phyloP scores from a whole-genome alignment of 2,888 invertebrate species.

The Anaspis maculata region DNA sequence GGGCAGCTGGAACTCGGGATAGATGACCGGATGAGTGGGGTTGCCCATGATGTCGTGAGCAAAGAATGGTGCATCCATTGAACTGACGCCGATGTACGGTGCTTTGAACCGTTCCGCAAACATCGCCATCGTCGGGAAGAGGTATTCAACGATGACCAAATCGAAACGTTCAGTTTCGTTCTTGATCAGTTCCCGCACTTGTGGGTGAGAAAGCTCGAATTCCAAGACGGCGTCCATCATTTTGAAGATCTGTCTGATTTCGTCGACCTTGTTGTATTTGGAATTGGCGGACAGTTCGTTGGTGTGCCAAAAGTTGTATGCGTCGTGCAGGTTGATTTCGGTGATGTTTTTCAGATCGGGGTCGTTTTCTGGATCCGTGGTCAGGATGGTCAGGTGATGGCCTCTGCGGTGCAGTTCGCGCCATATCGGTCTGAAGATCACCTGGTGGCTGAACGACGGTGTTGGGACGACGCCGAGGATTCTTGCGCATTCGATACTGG shows the following conservation, averaged over 20 bases:
- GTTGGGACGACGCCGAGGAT: slow-evolving; percentile 20
- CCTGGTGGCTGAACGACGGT: slow-evolving; percentile 41
- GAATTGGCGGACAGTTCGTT: slow-evolving; percentile 12
- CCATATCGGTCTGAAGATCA: slow-evolving; percentile 40
- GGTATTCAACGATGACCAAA: slow-evolving; percentile 22
- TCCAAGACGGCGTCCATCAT: slow-evolving; percentile 10
- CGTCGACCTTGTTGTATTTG: slow-evolving; percentile 6
- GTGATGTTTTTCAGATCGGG: slow-evolving; percentile 28
- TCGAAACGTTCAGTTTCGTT: slow-evolving; percentile 19
- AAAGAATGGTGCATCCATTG: slow-evolving; percentile 13
- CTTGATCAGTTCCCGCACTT: slow-evolving; percentile 17
- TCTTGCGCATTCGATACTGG: no score
- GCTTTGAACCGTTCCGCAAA: slow-evolving; percentile 20
- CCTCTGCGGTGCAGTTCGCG: slow-evolving; percentile 40
- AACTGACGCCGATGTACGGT: slow-evolving; percentile 18
- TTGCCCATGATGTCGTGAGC: slow-evolving; percentile 18
- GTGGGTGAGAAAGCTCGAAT: no score
- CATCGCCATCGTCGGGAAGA: slow-evolving; percentile 14
- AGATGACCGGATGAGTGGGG: slow-evolving; percentile 16
- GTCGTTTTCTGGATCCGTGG: slow-evolving; percentile 39
- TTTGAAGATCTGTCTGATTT: slow-evolving; percentile 4
- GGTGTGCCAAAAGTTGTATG: slow-evolving; percentile 24
- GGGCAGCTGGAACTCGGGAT: slow-evolving; percentile 20
- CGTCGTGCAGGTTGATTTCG: slow-evolving; percentile 31
- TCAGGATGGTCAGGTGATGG: slow-evolving; percentile 43